Base-by-base conservation (phyloP, 2,113 vertebrate genomes). In the Cololabis saira region DNA sequence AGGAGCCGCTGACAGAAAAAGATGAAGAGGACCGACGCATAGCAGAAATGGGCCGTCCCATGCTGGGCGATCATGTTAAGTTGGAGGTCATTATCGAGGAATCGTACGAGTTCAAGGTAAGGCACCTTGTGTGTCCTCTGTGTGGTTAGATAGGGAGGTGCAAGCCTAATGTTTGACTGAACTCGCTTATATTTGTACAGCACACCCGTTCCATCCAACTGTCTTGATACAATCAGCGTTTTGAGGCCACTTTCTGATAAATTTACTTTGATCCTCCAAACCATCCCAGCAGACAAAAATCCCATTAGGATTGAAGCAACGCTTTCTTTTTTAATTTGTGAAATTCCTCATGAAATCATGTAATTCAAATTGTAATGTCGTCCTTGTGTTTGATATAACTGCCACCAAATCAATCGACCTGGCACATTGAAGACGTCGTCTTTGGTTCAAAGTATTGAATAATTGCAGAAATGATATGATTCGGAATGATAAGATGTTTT, bases 21-120 rank as follows among this genome's bases (percentile, higher is more conserved):
- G 95, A 98, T 24, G 96, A 99, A 50, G 97, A 98, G 50, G 95
- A 98, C 37, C 92, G 94, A 1, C 95, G 96, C 73, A 98, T 99
- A 0, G 98, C 98, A 0, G 97, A 99, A 71, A 92, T 99, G 96
- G 98, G 98, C 12, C 95, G 96, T 7, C 98, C 98, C 4, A 92
- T 95, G 64, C 93, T 99, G 58, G 98, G 98, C 12, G 98, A 99
- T 61, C 96, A 99, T 66, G 93, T 93, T 74, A 98, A 94, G 71
- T 93, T 99, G 11, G 98, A 99, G 88, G 80, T 99, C 85, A 94
- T 99, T 92, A 99, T 99, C 40, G 98, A 99, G 85, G 98, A 99
- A 60, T 99, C 97, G 49, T 99, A 99, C 0, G 98, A 99, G 83
- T 99, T 99, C 90, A 99, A 99, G 96, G 98, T 98, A 85, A 41